Conservation (phyloP, 2,888 invertebrate genomes). For the Lumbricus terrestris region DNA sequence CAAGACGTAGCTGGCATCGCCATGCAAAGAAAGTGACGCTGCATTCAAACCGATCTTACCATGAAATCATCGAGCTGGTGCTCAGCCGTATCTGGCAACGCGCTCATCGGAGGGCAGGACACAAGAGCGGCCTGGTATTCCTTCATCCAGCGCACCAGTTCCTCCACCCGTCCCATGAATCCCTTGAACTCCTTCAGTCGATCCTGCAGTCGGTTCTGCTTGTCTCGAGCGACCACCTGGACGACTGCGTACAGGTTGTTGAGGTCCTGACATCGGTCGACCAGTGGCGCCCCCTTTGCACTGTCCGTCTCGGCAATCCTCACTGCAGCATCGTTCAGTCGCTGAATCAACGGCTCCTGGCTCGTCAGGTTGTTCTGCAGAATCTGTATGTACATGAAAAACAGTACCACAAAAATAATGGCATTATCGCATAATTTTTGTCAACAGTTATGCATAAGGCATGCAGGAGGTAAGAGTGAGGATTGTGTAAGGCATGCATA, state of each 20-base stretch:
- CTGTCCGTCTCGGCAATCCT: conserved; percentile 40
- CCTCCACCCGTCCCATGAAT: conserved; percentile 55
- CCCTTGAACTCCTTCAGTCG: conserved; percentile 56
- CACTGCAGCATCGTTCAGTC: conserved; percentile 51
- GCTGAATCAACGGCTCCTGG: conserved; percentile 49
- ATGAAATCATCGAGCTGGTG: conserved; percentile 52
- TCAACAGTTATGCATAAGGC: no score
- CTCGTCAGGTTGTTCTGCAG: conserved; percentile 51
- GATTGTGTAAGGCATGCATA: no score
- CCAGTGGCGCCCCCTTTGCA: conserved; percentile 41
- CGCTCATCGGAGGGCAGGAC: conserved; percentile 53
- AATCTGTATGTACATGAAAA: conserved; percentile 45
- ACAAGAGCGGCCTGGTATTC: conserved; percentile 53
- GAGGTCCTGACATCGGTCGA: conserved; percentile 50
- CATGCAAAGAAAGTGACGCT: no score
- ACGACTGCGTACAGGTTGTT: conserved; percentile 48
- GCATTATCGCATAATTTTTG: no score
- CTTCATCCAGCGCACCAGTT: conserved; percentile 51
- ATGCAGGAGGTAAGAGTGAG: no score
- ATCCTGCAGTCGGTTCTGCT: conserved; percentile 55
- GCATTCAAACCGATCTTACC: conserved; percentile 10
- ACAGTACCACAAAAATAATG: neutral
- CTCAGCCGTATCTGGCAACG: conserved; percentile 54
- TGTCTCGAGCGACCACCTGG: conserved; percentile 48
- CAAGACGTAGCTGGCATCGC: no score